These are phyloP conservation scores for Echinops telfairi DNA, from an alignment of 2,113 vertebrate species.

Conservation along the genomic window DNA sequence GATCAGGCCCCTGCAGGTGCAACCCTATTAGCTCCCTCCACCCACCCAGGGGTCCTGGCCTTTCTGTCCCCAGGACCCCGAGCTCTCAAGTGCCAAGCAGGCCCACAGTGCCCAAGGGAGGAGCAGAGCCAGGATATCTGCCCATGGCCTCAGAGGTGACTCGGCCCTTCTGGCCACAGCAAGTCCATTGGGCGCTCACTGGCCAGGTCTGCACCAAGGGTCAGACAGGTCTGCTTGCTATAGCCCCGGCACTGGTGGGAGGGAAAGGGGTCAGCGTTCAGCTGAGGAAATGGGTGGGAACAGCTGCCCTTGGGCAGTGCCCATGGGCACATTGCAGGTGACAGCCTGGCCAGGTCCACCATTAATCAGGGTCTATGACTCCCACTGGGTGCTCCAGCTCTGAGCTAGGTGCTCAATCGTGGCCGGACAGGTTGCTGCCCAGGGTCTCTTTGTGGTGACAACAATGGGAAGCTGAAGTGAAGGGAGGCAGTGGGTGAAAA, in stretches of 20 bases:
- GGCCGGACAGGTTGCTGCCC: too few relatives aligned
- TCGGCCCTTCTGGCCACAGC: slow-evolving; percentile 1
- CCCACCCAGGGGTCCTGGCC: too few relatives aligned
- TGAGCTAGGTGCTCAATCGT: not conserved
- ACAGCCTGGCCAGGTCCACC: not conserved
- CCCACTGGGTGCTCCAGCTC: not conserved
- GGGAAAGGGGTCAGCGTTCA: not conserved
- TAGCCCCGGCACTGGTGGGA: too few relatives aligned
- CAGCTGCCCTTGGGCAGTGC: not conserved
- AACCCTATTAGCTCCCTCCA: too few relatives aligned
- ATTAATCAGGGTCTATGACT: accelerated
- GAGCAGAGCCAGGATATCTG: not conserved
- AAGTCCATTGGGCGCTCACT: not conserved
- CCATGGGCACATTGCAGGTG: not conserved
- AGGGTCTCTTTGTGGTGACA: not conserved
- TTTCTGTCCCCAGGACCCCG: not conserved
- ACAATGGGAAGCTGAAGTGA: not conserved
- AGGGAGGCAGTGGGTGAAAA: not conserved
- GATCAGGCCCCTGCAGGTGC: not conserved
- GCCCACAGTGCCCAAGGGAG: not conserved
- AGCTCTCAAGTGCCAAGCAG: not conserved
- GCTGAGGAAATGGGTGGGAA: too few relatives aligned
- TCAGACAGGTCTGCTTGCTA: not conserved
- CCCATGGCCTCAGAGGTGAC: slow-evolving; percentile 13
- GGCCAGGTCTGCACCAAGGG: not conserved